Base-by-base conservation (phyloP, 2,797 vertebrate species). In the Decapterus maruadsi region DNA sequence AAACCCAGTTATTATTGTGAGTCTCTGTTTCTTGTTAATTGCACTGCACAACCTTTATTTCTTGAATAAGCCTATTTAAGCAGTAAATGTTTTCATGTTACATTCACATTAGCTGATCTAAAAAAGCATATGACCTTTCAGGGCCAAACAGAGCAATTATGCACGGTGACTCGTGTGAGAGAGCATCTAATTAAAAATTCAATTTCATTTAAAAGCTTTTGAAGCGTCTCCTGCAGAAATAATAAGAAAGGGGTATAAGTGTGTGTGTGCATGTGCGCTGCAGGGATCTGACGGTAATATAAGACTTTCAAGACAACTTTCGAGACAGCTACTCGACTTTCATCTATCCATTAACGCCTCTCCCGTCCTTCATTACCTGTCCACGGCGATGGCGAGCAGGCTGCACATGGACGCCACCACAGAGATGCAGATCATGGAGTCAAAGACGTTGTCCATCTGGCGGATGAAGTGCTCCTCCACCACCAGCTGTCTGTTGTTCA, bases 371-470 rank as follows among this genome's bases (percentile, higher is more conserved):
- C 34, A 66, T 75, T 85, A 94, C 93, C 98, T 96, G 95, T 99
- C 98, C 77, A 98, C 96, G 0, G 98, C 98, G 38, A 99, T 99
- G 50, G 97, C 97, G 62, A 99, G 94, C 65, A 99, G 93, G 85
- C 97, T 99, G 86, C 97, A 99, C 94, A 99, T 98, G 0, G 98
- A 99, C 0, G 98, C 98, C 12, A 99, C 97, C 36, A 99, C 93
- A 46, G 98, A 99, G 91, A 97, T 98, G 84, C 98, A 99, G 93
- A 99, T 99, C 90, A 99, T 96, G 4, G 98, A 99, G 90, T 99
- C 98, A 34, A 99, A 97, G 62, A 98, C 94, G 17, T 99, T 99
- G 87, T 99, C 98, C 93, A 99, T 96, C 59, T 96, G 97, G 81
- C 96, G 94, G 22, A 97, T 96, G 83, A 97, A 96, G 83, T 95